phyloP scores from a whole-genome alignment of 2,888 invertebrate genomes.

The Drosophila pseudotakahashii region DNA sequence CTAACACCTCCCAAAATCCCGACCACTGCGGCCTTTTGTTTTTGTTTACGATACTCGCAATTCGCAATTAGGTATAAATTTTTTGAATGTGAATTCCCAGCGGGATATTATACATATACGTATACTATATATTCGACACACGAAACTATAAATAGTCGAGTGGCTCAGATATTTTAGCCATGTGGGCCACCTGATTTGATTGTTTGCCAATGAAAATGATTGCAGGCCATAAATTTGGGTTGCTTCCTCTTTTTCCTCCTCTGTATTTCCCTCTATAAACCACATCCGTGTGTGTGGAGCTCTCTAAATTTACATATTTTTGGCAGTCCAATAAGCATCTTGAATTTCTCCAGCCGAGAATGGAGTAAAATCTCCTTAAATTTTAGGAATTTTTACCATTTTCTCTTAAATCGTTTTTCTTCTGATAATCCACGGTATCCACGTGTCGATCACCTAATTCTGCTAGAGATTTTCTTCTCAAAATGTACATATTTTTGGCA shows the following conservation, averaged over 20 bases:
- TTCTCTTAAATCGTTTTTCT: not conserved
- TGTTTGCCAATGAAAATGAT: slow-evolving; percentile 57
- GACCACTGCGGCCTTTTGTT: slow-evolving; percentile 9
- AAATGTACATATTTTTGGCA: not conserved
- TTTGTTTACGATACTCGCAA: slow-evolving; percentile 38
- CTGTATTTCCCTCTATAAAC: not conserved
- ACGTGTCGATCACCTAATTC: too few relatives aligned
- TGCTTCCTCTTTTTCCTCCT: not conserved
- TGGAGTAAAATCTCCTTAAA: too few relatives aligned
- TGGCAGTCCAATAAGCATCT: not conserved
- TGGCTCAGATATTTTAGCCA: slow-evolving; percentile 13
- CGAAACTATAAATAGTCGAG: slow-evolving; percentile 37
- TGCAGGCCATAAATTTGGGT: slow-evolving; percentile 54
- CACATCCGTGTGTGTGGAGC: slow-evolving; percentile 8
- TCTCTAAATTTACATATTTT: not conserved
- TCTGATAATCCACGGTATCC: not conserved
- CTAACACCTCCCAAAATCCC: not conserved
- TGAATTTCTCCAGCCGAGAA: too few relatives aligned
- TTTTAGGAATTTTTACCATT: too few relatives aligned
- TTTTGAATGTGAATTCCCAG: slow-evolving; percentile 37
- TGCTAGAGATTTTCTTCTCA: slow-evolving; percentile 1
- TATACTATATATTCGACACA: not conserved
- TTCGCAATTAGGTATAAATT: slow-evolving; percentile 46
- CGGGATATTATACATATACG: slow-evolving; percentile 19
- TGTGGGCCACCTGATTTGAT: slow-evolving; percentile 37